These are phyloP conservation scores for Oegoconia quadripuncta DNA, from an alignment of 2,888 invertebrate genomes.

Conservation along the genomic window DNA sequence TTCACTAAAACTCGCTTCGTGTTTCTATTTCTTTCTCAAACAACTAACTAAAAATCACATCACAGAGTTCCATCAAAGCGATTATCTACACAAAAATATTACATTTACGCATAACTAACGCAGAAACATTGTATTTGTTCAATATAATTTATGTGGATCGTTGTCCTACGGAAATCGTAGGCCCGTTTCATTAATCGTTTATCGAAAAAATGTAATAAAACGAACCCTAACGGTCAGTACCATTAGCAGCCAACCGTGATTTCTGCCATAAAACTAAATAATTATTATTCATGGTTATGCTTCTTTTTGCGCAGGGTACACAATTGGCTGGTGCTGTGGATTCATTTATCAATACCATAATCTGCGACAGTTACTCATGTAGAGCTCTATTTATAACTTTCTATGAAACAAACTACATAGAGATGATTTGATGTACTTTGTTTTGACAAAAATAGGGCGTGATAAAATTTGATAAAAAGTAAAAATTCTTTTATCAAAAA, in stretches of 20 bases:
- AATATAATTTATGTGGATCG: slow-evolving; percentile 66
- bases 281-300: slow-evolving; percentile 65
- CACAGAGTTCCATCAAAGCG: background rate
- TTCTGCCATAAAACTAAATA: slow-evolving; percentile 52
- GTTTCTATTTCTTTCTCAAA: background rate
- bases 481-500: too few relatives aligned
- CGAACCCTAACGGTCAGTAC: slow-evolving; percentile 46
- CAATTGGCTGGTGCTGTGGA: slow-evolving; percentile 51
- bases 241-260: slow-evolving; percentile 66
- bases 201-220: slow-evolving; percentile 63
- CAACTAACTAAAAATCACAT: background rate
- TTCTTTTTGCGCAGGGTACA: slow-evolving; percentile 43
- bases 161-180: slow-evolving; percentile 71
- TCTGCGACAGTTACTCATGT: slow-evolving; percentile 72
- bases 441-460: slow-evolving; percentile 20
- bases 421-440: slow-evolving; percentile 24
- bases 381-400: slow-evolving; percentile 49
- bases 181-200: slow-evolving; percentile 66
- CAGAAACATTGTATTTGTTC: slow-evolving; percentile 58
- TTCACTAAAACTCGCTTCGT: too few relatives aligned
- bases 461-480: too few relatives aligned
- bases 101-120: slow-evolving; percentile 44
- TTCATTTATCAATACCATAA: slow-evolving; percentile 73
- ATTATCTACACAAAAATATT: slow-evolving; percentile 8
- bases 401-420: slow-evolving; percentile 19